These are phyloP conservation scores for Pseudococcus viburni DNA, from an alignment of 2,888 invertebrate genomes.

Conservation along the genomic window DNA sequence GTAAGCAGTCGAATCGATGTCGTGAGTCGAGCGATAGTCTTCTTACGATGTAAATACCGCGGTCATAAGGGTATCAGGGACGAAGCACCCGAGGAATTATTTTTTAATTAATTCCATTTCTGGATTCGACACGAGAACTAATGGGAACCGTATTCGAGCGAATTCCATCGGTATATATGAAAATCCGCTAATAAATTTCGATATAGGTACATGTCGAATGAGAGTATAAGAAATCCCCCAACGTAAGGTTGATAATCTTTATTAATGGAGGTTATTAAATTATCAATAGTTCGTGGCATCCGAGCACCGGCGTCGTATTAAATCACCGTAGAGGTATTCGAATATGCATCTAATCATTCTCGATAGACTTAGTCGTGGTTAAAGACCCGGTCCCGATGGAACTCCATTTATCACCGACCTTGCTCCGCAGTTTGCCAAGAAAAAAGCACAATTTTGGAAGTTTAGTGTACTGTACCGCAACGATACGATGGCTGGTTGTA, in stretches of 20 bases:
- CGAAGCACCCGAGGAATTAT: neutral
- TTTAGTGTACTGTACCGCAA: too few relatives aligned
- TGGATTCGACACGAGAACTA: neutral
- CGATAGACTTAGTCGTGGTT: too few relatives aligned
- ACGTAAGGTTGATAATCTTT: neutral
- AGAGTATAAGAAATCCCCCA: neutral
- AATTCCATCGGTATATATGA: neutral
- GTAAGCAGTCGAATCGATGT: neutral
- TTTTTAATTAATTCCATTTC: neutral
- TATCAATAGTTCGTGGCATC: neutral
- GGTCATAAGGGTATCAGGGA: neutral
- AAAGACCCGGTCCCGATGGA: too few relatives aligned
- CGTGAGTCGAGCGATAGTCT: neutral
- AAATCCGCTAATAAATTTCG: neutral
- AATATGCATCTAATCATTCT: too few relatives aligned
- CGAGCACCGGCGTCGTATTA: neutral
- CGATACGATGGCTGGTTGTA: too few relatives aligned
- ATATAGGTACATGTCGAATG: neutral
- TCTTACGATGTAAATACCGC: neutral
- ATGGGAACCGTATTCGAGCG: neutral
- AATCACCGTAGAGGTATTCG: too few relatives aligned
- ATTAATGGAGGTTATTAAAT: neutral
- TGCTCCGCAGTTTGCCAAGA: too few relatives aligned
- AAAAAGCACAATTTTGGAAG: too few relatives aligned
- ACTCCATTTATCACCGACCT: too few relatives aligned